Conservation (phyloP, 1,140 invertebrate genomes). For the Macrobrachium nipponense region DNA sequence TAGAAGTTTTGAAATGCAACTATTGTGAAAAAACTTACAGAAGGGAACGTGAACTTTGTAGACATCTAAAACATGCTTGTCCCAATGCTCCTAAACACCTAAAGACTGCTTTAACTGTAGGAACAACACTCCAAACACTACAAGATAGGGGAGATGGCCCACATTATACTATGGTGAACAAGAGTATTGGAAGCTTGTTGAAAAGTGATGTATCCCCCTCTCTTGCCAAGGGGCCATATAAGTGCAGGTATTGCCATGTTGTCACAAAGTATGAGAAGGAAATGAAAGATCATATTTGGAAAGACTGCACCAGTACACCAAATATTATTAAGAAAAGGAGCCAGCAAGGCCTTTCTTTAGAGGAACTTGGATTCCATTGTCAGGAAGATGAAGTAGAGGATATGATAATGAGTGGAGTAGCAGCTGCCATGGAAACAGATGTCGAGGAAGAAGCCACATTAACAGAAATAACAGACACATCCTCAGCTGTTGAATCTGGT, state of each 20-base stretch:
- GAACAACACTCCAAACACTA: slow-evolving; percentile 9
- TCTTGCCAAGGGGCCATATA: slow-evolving; percentile 21
- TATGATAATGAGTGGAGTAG: too few species aligned
- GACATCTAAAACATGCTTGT: slow-evolving; percentile 52
- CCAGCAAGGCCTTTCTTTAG: slow-evolving; percentile 31
- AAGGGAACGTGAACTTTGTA: slow-evolving; percentile 39
- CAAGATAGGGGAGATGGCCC: slow-evolving; percentile 22
- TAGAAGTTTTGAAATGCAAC: slow-evolving; percentile 37
- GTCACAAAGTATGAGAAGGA: slow-evolving; percentile 38
- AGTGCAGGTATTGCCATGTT: slow-evolving; percentile 45
- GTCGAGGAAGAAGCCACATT: too few species aligned
- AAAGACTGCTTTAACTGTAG: slow-evolving; percentile 8
- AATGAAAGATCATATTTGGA: slow-evolving; percentile 50
- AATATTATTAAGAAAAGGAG: slow-evolving; percentile 23
- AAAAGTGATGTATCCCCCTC: not conserved
- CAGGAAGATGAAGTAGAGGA: slow-evolving; percentile 5
- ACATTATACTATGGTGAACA: slow-evolving; percentile 23
- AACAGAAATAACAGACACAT: too few species aligned
- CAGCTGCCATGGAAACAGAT: too few species aligned
- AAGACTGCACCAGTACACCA: slow-evolving; percentile 40
- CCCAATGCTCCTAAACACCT: slow-evolving; percentile 8
- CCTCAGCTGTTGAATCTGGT: too few species aligned
- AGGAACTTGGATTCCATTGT: slow-evolving; percentile 33
- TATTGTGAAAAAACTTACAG: slow-evolving; percentile 51
- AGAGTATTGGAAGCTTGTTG: slow-evolving; percentile 8